Evolutionary conservation across 2,113 vertebrate genomes (phyloP), one percentile per base, ranked within the genome.

Genomic region (Shinisaurus crocodilurus): DNA sequence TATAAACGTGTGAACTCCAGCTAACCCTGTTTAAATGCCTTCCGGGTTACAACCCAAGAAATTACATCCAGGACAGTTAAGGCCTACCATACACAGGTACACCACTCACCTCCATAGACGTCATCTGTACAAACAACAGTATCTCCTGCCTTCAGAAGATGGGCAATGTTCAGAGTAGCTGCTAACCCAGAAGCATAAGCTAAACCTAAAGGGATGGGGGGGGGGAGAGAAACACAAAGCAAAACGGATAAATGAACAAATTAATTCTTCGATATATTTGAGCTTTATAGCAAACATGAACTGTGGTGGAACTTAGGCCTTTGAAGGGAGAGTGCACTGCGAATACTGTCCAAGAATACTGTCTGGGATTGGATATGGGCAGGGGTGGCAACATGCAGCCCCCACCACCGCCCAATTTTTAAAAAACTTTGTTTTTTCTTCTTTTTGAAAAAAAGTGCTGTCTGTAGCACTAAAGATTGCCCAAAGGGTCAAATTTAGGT

Each of bases 161-260:
- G 98, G 23, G 97, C 96, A 93, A 99, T 97, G 23, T 98, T 99
- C 91, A 98, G 15, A 18, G 98, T 97, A 25, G 99, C 98, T 70
- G 98, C 98, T 79, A 98, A 93, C 13, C 99, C 99, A 3, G 99
- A 99, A 69, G 99, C 98, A 65, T 98, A 97, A 80, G 98, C 98
- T 65, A 99, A 94, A 93, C 97, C 99, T 99, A 83, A 69, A 92
- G 91, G 0, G 92, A 70, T 95, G 69, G 18, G n/a, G 90, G 81
- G 69, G n/a, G 77, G 75, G 92, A 16, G 82, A 79, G 40, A 83
- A 43, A 74, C 34, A 70, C 32, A 89, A 74, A 83, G 3, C 2
- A 83, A 81, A 82, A 1, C 5, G 82, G 20, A 50, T 54, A 43
- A 82, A 57, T 40, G 6, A 72, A 57, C 27, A 75, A 83, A 43